Evolutionary conservation across 2,888 invertebrate species (phyloP).

Genomic region (Choreutis nemorana): DNA sequence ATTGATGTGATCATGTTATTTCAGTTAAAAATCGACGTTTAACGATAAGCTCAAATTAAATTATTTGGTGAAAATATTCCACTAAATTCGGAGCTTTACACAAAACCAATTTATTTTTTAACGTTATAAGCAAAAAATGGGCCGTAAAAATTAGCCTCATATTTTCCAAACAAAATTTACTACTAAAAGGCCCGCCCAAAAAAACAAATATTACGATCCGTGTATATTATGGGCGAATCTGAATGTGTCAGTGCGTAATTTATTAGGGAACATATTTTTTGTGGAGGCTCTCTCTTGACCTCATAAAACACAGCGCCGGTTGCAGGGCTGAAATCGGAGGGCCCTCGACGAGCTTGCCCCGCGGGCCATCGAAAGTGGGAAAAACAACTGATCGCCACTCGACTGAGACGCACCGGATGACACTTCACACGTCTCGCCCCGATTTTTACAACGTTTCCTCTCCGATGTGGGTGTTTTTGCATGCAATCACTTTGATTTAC

Average conservation of each 20-base stretch:
- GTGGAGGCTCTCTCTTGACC: constrained; percentile 60
- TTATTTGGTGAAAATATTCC: too few relatives aligned
- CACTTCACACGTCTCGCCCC: constrained; percentile 62
- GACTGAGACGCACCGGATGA: constrained; percentile 51
- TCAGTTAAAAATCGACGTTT: too few relatives aligned
- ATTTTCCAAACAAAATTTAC: too few relatives aligned
- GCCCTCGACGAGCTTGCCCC: constrained; percentile 41
- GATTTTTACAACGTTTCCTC: constrained; percentile 62
- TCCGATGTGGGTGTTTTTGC: constrained; percentile 48
- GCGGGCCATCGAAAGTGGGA: constrained; percentile 56
- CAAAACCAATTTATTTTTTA: too few relatives aligned
- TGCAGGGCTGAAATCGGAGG: constrained; percentile 41
- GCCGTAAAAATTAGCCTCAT: too few relatives aligned
- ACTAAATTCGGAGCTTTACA: too few relatives aligned
- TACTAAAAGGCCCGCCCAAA: too few relatives aligned
- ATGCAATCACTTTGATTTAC: constrained; percentile 56
- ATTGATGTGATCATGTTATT: too few relatives aligned
- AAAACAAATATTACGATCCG: constrained; percentile 56
- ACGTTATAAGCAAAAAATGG: too few relatives aligned
- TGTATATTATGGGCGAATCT: constrained; percentile 60
- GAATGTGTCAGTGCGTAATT: constrained; percentile 66
- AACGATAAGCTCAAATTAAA: too few relatives aligned
- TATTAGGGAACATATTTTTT: constrained; percentile 60
- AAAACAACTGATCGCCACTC: constrained; percentile 65
- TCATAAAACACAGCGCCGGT: constrained; percentile 60